Evolutionary conservation across 1,140 invertebrate genomes (phyloP).

Genomic region (Trissolcus basalis): DNA sequence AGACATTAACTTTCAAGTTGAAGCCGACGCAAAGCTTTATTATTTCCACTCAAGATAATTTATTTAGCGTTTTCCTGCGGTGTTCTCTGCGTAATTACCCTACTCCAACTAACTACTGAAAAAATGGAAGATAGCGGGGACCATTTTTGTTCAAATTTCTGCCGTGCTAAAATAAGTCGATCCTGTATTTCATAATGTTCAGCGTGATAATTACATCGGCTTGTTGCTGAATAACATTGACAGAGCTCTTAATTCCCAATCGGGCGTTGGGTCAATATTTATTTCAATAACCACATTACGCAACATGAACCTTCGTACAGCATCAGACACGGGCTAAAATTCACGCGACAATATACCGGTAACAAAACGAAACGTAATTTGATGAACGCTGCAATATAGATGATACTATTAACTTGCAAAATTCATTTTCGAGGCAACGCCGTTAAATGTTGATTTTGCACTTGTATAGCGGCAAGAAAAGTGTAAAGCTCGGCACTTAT

Average conservation of each 20-base stretch:
- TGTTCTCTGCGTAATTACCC: constrained; percentile 19
- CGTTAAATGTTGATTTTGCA: too few species aligned
- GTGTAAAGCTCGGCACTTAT: not conserved
- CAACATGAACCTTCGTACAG: constrained; percentile 18
- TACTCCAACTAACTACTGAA: constrained; percentile 14
- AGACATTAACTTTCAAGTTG: constrained; percentile 49
- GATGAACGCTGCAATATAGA: constrained; percentile 50
- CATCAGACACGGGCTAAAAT: constrained; percentile 8
- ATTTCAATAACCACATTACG: constrained; percentile 44
- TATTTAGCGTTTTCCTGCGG: constrained; percentile 30
- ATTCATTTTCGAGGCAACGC: constrained; percentile 6
- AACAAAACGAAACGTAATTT: constrained; percentile 47
- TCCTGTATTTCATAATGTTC: not conserved
- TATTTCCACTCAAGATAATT: constrained; percentile 44
- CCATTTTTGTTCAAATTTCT: not conserved
- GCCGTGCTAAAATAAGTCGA: not conserved
- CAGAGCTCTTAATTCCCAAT: constrained; percentile 47
- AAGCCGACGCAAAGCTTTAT: constrained; percentile 15
- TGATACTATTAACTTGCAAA: constrained; percentile 28
- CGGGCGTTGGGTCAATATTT: constrained; percentile 37
- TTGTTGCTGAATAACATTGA: constrained; percentile 36
- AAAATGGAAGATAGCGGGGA: not conserved
- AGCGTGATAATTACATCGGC: constrained; percentile 1
- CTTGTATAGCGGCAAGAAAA: not conserved
- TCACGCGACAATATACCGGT: constrained; percentile 28